A percentile compares a stretch with the other conserved stretches of the same genome.
Evolutionary conservation across 2,797 vertebrate genomes (phyloP).

Genomic region (Poeciliopsis paucimaculata): DNA sequence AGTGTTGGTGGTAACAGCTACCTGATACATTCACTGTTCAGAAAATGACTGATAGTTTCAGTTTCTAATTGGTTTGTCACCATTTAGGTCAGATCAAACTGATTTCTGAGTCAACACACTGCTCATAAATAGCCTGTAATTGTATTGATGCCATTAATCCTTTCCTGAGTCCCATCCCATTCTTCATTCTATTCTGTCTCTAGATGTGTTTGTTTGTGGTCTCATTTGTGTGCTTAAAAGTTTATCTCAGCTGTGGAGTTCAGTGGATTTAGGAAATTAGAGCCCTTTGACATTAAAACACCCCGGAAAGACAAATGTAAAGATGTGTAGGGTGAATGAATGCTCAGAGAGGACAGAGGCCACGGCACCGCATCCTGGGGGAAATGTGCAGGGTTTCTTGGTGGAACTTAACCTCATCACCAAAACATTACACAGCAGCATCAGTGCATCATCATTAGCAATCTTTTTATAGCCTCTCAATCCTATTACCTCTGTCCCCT

Average conservation of each 20-base stretch:
- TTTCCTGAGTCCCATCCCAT: slow-evolving; percentile 26
- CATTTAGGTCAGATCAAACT: neutral
- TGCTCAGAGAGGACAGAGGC: slow-evolving; percentile 10
- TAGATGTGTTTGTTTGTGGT: slow-evolving; percentile 27
- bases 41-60: neutral
- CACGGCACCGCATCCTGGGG: slow-evolving; percentile 33
- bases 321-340: slow-evolving; percentile 19
- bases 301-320: slow-evolving; percentile 18
- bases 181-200: slow-evolving; percentile 29
- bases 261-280: slow-evolving; percentile 47
- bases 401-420: slow-evolving; percentile 66
- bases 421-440: slow-evolving; percentile 51
- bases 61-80: neutral
- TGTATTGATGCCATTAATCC: slow-evolving; percentile 27
- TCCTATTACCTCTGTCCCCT: slow-evolving; percentile 58
- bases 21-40: neutral
- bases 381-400: slow-evolving; percentile 56
- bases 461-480: slow-evolving; percentile 70
- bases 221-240: slow-evolving; percentile 30
- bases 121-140: slow-evolving; percentile 52
- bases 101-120: slow-evolving; percentile 14
- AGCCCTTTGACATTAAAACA: slow-evolving; percentile 34
- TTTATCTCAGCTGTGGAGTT: slow-evolving; percentile 36
- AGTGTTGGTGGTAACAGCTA: neutral
- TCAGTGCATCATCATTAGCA: slow-evolving; percentile 60